Conservation (phyloP, 2,888 invertebrate species). For the Coelinius sp. region DNA sequence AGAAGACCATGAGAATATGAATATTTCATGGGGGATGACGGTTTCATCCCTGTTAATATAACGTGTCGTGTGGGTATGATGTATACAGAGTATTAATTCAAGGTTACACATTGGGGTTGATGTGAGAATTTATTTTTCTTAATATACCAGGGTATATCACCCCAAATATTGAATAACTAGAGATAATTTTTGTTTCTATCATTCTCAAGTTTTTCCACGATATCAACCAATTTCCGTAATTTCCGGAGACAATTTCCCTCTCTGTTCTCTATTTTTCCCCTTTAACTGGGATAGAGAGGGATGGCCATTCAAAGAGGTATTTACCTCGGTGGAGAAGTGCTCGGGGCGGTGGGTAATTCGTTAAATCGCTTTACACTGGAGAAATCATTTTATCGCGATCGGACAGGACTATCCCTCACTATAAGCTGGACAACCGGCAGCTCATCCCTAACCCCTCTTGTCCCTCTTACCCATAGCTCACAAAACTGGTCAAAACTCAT, state of each 20-base stretch:
- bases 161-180: too few relatives aligned
- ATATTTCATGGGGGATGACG: slow-evolving; percentile 21
- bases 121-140: background rate
- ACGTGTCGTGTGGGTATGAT: background rate
- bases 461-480: slow-evolving; percentile 19
- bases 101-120: slow-evolving; percentile 1
- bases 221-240: background rate
- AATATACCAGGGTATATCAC: too few relatives aligned
- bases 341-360: slow-evolving; percentile 21
- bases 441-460: background rate
- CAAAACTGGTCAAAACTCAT: slow-evolving; percentile 52
- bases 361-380: slow-evolving; percentile 37
- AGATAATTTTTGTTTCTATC: too few relatives aligned
- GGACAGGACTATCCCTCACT: slow-evolving; percentile 57
- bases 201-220: background rate
- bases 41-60: slow-evolving; percentile 10
- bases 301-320: background rate
- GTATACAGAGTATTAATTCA: background rate
- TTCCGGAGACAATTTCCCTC: background rate
- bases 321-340: background rate
- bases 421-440: slow-evolving; percentile 35
- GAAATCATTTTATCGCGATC: slow-evolving; percentile 62
- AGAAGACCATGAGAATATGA: background rate
- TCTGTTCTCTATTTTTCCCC: background rate
- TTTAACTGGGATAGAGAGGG: background rate